Conservation (phyloP, 2,797 vertebrate genomes). For the Hyperoplus lanceolatus region DNA sequence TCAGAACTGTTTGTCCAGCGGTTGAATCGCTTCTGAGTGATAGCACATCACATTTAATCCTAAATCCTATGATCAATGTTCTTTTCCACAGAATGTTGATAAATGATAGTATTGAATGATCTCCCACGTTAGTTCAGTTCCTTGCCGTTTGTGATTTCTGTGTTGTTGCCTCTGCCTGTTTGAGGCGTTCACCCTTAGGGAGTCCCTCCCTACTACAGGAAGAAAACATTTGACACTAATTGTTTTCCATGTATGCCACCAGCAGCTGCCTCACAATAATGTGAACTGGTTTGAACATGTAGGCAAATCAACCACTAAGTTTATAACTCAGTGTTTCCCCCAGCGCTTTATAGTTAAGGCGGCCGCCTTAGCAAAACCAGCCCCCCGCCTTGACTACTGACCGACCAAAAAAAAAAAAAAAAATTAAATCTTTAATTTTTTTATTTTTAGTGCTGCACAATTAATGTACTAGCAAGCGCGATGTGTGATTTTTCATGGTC, state of each 20-base stretch:
- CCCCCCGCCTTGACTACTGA: too few species aligned
- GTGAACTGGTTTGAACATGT: constrained; percentile 60
- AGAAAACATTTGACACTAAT: constrained; percentile 79
- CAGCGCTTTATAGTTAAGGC: too few species aligned
- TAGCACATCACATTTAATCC: background rate
- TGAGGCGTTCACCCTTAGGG: constrained; percentile 66
- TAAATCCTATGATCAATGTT: background rate
- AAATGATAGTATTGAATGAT: constrained; percentile 8
- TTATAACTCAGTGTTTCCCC: too few species aligned
- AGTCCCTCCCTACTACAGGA: constrained; percentile 62
- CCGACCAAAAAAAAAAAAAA: too few species aligned
- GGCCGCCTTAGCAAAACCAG: too few species aligned
- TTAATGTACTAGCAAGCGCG: too few species aligned
- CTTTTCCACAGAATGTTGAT: constrained; percentile 12
- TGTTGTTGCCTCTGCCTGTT: constrained; percentile 51
- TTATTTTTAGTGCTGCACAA: too few species aligned
- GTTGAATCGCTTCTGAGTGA: too few species aligned
- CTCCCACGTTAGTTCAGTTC: constrained; percentile 34
- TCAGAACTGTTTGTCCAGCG: too few species aligned
- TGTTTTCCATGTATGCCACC: constrained; percentile 80
- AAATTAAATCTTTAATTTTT: too few species aligned
- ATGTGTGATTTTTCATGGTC: too few species aligned
- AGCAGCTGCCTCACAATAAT: constrained; percentile 62
- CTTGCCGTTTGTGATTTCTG: constrained; percentile 42
- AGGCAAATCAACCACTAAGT: constrained; percentile 56